Evolutionary conservation across 2,888 invertebrate genomes (phyloP), one percentile per base, ranked within the genome.

Genomic region (Caenorhabditis becei): DNA sequence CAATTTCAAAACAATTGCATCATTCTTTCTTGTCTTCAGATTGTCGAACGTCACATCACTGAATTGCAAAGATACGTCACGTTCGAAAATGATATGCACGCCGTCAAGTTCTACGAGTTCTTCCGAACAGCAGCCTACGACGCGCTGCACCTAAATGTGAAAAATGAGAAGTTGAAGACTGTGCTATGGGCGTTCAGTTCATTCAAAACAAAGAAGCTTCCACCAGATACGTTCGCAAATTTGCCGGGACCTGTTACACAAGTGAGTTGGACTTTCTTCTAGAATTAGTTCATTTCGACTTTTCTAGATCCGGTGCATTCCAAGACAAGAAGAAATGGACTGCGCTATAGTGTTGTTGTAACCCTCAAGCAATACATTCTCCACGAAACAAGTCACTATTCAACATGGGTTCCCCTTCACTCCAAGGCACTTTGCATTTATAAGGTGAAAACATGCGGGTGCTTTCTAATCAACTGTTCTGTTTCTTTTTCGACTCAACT

Each of bases 1-100:
- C n/a, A n/a, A n/a, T n/a, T n/a, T n/a, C n/a, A n/a, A n/a, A n/a
- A n/a, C n/a, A 35, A 35, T 47, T 47, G n/a, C 47, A 18, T 47
- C n/a, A 47, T 18, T 2, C 41, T 41, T 72, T 32, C 10, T 3
- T 35, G 24, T 32, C 44, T 81, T 18, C 69, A 87, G 83, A 80
- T 87, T 23, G 85, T 86, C 11, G 87, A 87, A 58, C 69, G 85
- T 8, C 87, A 87, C 49, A 77, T 87, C 20, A 66, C 69, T 8
- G 67, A 82, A 51, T 71, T 87, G 11, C 59, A 69, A 35, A 70
- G 79, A 41, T 79, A 80, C 35, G 18, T 84, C 1, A 69, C 54
- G 10, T 87, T 87, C 28, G 70, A 54, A 8, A 44, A 62, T 16
- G 47, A 59, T 1, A 44, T 58, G 10, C 65, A 79, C 2, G 56